Conservation (phyloP, 2,888 invertebrate species). For the Drosophila setosimentum region DNA sequence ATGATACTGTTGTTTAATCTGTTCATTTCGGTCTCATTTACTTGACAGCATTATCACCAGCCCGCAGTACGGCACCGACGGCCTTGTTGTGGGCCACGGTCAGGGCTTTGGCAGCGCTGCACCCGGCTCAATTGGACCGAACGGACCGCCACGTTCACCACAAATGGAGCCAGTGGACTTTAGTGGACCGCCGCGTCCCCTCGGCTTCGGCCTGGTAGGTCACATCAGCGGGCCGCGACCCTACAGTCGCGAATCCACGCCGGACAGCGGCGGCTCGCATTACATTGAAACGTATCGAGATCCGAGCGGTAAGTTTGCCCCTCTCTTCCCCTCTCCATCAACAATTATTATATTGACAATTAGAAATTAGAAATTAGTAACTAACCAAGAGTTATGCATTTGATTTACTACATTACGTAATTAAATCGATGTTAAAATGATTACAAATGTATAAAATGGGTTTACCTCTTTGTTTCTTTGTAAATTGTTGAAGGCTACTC, state of each 20-base stretch:
- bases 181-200: slow-evolving; percentile 88
- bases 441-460: neutral
- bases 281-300: slow-evolving; percentile 95
- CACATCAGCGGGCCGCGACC: slow-evolving; percentile 88
- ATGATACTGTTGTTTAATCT: neutral
- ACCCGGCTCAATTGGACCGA: slow-evolving; percentile 77
- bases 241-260: slow-evolving; percentile 95
- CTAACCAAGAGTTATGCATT: too few species aligned
- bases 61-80: slow-evolving; percentile 87
- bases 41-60: slow-evolving; percentile 85
- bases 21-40: slow-evolving; percentile 1
- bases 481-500: slow-evolving; percentile 89
- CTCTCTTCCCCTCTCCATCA: too few species aligned
- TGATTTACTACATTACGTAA: too few species aligned
- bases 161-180: slow-evolving; percentile 91
- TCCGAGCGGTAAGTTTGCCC: slow-evolving; percentile 89
- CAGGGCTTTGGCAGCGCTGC: slow-evolving; percentile 86
- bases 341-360: too few species aligned
- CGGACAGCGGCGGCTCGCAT: slow-evolving; percentile 95
- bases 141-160: slow-evolving; percentile 86
- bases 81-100: slow-evolving; percentile 85
- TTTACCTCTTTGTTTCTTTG: neutral
- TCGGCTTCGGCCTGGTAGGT: slow-evolving; percentile 87
- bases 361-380: too few species aligned
- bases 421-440: neutral